Conservation (phyloP, 2,888 invertebrate genomes). For the Cremastinae sp. region DNA sequence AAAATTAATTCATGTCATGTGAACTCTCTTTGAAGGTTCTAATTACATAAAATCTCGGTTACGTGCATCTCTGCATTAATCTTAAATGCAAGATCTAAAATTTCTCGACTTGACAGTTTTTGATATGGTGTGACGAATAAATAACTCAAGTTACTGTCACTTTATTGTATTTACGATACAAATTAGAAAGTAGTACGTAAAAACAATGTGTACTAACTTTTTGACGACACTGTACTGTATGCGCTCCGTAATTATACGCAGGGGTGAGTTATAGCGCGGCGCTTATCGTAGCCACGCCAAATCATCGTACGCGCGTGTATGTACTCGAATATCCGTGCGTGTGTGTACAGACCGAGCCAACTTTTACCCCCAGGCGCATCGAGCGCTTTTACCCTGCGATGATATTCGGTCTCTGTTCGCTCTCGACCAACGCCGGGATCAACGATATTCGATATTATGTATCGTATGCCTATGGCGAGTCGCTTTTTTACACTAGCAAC, state of each 20-base stretch:
- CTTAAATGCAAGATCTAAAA: too few species aligned
- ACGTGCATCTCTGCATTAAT: too few species aligned
- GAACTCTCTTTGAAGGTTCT: too few species aligned
- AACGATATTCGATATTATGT: slow-evolving; percentile 64
- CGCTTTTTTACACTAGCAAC: not conserved
- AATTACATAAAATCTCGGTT: too few species aligned
- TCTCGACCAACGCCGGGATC: slow-evolving; percentile 50
- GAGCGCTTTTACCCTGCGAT: slow-evolving; percentile 59
- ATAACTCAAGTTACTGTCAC: too few species aligned
- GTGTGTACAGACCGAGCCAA: slow-evolving; percentile 30
- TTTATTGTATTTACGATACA: too few species aligned
- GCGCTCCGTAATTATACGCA: slow-evolving; percentile 72
- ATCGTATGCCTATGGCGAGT: not conserved
- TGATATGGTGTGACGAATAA: too few species aligned
- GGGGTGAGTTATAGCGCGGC: slow-evolving; percentile 73
- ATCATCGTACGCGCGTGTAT: slow-evolving; percentile 42
- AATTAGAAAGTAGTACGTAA: not conserved
- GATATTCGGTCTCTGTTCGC: slow-evolving; percentile 55
- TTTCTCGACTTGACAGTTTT: too few species aligned
- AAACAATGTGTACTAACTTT: slow-evolving; percentile 11
- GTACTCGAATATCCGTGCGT: not conserved
- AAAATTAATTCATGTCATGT: too few species aligned
- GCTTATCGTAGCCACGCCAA: slow-evolving; percentile 65
- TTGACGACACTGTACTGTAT: slow-evolving; percentile 16
- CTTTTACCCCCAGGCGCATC: slow-evolving; percentile 53